Base-by-base conservation (phyloP, 2,888 invertebrate species). In the Patella depressa region DNA sequence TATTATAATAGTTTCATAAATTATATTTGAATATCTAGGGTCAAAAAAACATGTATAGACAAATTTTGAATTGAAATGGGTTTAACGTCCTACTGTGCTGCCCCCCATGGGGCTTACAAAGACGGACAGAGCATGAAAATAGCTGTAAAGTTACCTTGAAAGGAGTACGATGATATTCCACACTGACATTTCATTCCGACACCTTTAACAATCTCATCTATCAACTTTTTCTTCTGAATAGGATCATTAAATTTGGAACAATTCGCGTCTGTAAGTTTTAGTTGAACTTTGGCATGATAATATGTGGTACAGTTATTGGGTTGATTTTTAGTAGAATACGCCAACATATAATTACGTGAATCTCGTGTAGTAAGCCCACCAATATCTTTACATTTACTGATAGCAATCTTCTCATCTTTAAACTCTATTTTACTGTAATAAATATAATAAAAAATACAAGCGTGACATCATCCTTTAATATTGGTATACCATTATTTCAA, bases 111-210 rank as follows among this genome's bases (percentile, higher is more conserved):
- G 34, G 34, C 9, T 45, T 45, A 45, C 0, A 5, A 45, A 45
- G 9, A 45, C 45, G 0, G 45, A 9, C 7, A 5, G 5, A 34
- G 5, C 34, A 34, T 5, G 5, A 34, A 34, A 34, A 7, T 34
- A 34, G 34, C 34, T 34, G 45, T 45, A 45, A 45, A 45, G 45
- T 45, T 75, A 83, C 83, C 72, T 73, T 70, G 19, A 7, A 83
- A 65, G 75, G 80, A 78, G 77, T 79, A 74, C n/a, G 73, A 54
- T 29, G 83, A 81, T 11, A 83, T 69, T 24, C 82, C 83, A 79
- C 83, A 83, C 17, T 77, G 77, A 71, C 83, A 83, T 2, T 73
- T 65, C 15, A 73, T 79, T 69, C 81, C 81, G n/a, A 82, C 73
- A 34, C 78, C 75, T 19, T 59, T 79, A 9, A 81, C 76, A 29